Base-by-base conservation (phyloP, 1,140 invertebrate genomes). In the Sminthurinus signatus region DNA sequence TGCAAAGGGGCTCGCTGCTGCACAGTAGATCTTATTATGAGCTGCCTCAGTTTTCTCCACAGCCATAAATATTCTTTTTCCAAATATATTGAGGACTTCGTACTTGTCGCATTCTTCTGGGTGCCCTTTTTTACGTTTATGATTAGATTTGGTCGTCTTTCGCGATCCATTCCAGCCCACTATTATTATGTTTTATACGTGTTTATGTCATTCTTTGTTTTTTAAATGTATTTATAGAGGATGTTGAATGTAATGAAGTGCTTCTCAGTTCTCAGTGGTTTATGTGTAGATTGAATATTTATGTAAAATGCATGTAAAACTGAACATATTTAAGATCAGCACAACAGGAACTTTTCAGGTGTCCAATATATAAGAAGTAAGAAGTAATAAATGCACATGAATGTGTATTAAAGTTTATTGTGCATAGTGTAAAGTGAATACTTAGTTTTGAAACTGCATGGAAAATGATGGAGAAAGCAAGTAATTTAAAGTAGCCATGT, bases 1-100 rank as follows among this genome's bases (percentile, higher is more conserved):
- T 8, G 54, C 19, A 39, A 56, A 56, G 31, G 54, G 54, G 5
- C 5, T 21, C 3, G 19, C 54, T 10, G 3, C 27, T 12, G 54
- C 54, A 56, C 54, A 56, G 19, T 36, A 56, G 8, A 56, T 56
- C 19, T 56, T 56, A 23, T 28, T 56, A 29, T 36, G 31, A 14
- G 28, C 27, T n/a, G 54, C 54, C 10, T 28, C 54, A 2, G 14
- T 56, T 36, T 39, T 32, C 21, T 56, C 54, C 36, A 56, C 54
- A 12, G 23, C 54, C n/a, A 56, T 42, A 21, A 56, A 56, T 4
- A 56, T 56, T 19, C 54, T 21, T 21, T 32, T 10, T 21, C 54
- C 54, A 23, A 39, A 56, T 14, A 56, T 28, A 21, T 21, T 56
- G 2, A 56, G 54, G 14, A 56, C 54, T 56, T 56, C 54, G 23